Percentiles rank a stretch among this genome's conserved stretches.
Conservation (phyloP, 1,140 invertebrate species). For the Melanaphis sacchari region DNA sequence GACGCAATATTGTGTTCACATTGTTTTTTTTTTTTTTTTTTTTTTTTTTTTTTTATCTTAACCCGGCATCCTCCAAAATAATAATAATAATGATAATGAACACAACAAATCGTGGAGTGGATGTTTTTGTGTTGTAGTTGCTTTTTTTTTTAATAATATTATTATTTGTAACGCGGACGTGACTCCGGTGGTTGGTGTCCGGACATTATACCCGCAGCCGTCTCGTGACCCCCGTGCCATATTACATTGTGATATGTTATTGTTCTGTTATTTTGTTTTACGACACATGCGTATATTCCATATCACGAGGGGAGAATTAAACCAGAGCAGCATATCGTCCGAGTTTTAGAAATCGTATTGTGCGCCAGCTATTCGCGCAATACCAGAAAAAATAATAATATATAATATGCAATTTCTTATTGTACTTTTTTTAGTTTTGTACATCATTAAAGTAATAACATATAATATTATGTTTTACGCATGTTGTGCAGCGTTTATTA, state of each 20-base stretch:
- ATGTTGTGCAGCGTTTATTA: neutral
- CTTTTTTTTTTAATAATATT: neutral
- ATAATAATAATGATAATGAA: neutral
- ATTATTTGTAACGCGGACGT: conserved; percentile 7
- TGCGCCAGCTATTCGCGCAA: neutral
- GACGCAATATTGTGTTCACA: neutral
- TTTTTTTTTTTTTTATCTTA: conserved; percentile 30
- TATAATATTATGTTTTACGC: neutral
- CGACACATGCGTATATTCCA: neutral
- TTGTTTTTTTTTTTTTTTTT: conserved; percentile 37
- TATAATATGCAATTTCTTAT: neutral
- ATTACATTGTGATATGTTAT: conserved; percentile 2
- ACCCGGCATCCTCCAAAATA: neutral
- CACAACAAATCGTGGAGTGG: neutral
- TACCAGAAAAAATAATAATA: conserved; percentile 8
- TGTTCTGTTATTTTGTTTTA: conserved; percentile 33
- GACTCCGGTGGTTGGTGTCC: conserved; percentile 7
- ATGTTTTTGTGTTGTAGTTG: neutral
- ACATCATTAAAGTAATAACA: conserved; percentile 3
- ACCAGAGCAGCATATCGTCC: conserved; percentile 27
- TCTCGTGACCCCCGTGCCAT: conserved; percentile 12
- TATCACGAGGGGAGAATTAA: conserved; percentile 19
- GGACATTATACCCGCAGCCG: neutral
- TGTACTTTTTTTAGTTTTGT: neutral
- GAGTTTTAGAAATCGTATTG: neutral